Base-by-base conservation (phyloP, 2,888 invertebrate species). In the Atherix ibis region DNA sequence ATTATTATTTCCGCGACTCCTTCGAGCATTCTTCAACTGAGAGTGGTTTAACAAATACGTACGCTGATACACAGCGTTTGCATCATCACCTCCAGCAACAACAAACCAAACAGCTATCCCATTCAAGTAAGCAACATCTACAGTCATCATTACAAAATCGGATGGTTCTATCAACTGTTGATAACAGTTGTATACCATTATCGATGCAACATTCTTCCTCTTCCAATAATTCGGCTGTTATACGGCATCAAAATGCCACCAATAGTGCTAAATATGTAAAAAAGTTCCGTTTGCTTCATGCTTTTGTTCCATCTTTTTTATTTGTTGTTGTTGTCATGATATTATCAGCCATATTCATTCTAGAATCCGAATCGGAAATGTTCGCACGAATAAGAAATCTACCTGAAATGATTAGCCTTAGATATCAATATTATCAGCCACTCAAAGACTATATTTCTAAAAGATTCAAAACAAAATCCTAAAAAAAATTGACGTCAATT, bases 401-500 rank as follows among this genome's bases (percentile, higher is more conserved):
- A 51, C 85, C 85, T 18, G 85, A 87, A 63, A 71, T 87, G 62
- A 53, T 73, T 24, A 68, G 78, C 31, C 66, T 87, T 36, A 71
- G 76, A 40, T 73, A 76, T 46, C 80, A 83, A 50, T 82, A 85
- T 62, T 88, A 87, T 62, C 74, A 77, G 48, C 85, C 87, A 16
- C 65, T 83, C 36, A 85, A 84, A 58, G 76, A 83, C 51, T 82
- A 76, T 58, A 59, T 82, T 18, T 32, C 37, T 13, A 38, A 36
- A 38, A 34, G 37, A 28, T 37, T 43, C 28, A 37, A 37, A 14
- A 33, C 32, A 15, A 38, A 37, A 32, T 32, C 36, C 18, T 36
- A 40, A 35, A 34, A 13, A 18, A 35, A 35, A 28, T 33, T n/a
- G n/a, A n/a, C n/a, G n/a, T n/a, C n/a, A n/a, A n/a, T n/a, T n/a